Base-by-base conservation (phyloP, 2,888 invertebrate genomes). In the Meganola albula region DNA sequence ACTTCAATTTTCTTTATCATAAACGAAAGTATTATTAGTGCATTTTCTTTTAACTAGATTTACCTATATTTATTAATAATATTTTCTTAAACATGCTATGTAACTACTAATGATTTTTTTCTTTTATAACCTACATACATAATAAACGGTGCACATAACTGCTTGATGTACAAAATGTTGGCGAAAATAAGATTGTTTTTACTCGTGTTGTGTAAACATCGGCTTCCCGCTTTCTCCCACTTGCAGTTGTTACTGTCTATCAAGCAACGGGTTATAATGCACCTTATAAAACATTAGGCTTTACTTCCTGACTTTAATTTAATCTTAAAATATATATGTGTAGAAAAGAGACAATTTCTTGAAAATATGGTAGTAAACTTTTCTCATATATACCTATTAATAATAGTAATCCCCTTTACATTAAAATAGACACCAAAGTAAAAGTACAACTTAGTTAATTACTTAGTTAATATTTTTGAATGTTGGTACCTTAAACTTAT, bases 141-240 rank as follows among this genome's bases (percentile, higher is more conserved):
- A 48, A 47, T 43, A 47, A 37, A 41, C 31, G 41, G 27, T 29
- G 29, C 31, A 12, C 11, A 20, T 10, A 7, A 27, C 27, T 30
- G 27, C 29, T 13, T 28, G 6, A 7, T 7, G 20, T 20, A 20
- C 4, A 31, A 37, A 10, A 14, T 36, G 23, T 37, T 22, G 26
- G 29, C 27, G 25, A 18, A 48, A 41, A 20, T 36, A 37, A 34
- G 32, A n/a, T 38, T 29, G 44, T 58, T 63, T 63, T 57, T 62
- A 41, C 44, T 37, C 43, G 37, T 51, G 45, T 58, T 58, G 53
- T 53, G 47, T 41, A 51, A 51, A 42, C 48, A 39, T 25, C 26
- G 31, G 49, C 48, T 64, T 65, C 55, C 63, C 46, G 45, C 66
- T 66, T 66, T 61, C 65, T 59, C 61, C 29, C 25, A 22, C 13